These are phyloP conservation scores for Ameiurus melas DNA, from an alignment of 2,113 vertebrate species.

Conservation along the genomic window DNA sequence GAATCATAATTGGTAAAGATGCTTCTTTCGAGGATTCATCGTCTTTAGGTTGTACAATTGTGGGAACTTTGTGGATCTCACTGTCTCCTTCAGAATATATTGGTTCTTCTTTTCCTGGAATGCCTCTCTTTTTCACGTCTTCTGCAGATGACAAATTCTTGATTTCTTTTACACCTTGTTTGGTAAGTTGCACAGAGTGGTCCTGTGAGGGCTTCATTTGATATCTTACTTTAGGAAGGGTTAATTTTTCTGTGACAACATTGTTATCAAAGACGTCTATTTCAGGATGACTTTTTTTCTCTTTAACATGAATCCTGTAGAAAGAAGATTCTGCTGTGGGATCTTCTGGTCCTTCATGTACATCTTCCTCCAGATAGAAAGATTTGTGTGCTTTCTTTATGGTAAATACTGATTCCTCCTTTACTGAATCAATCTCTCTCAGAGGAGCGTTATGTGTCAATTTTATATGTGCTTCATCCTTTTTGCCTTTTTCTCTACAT, in stretches of 20 bases:
- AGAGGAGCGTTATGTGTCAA: not conserved
- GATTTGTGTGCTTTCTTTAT: not conserved
- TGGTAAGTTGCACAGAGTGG: not conserved
- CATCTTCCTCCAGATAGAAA: not conserved
- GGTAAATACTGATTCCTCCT: not conserved
- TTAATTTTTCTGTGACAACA: not conserved
- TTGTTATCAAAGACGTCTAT: not conserved
- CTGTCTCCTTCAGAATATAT: not conserved
- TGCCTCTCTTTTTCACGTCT: not conserved
- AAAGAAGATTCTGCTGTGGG: not conserved
- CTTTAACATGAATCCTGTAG: not conserved
- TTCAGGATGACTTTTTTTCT: not conserved
- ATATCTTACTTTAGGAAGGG: not conserved
- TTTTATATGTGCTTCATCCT: not conserved
- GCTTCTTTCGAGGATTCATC: not conserved
- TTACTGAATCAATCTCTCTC: conserved; percentile 3
- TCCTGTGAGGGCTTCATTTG: not conserved
- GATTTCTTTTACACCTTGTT: not conserved
- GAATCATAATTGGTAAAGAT: not conserved
- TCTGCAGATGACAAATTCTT: not conserved
- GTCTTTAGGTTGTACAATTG: not conserved
- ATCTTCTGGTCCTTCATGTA: not conserved
- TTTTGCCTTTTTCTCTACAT: not conserved
- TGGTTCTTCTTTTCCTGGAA: not conserved
- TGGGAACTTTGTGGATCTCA: not conserved